A percentile compares a stretch with the other conserved stretches of the same genome.
These are phyloP conservation scores for Ictalurus furcatus DNA, from an alignment of 2,113 vertebrate species.

Conservation along the genomic window DNA sequence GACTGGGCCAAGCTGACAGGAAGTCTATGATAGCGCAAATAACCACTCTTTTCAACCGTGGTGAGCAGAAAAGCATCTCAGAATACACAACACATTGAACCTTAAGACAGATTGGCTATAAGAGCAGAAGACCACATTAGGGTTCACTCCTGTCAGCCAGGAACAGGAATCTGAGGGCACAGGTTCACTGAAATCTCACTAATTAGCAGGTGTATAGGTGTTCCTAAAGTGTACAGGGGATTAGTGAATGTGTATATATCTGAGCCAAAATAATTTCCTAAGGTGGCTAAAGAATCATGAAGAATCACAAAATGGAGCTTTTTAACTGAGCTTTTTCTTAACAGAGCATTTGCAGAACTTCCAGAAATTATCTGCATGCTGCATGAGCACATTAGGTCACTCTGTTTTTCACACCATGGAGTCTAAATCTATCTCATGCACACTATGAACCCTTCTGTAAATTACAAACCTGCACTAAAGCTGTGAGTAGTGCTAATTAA, in stretches of 20 bases:
- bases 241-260: not conserved
- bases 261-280: not conserved
- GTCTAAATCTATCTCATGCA: conserved; percentile 5
- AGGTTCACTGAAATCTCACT: not conserved
- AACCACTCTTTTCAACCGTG: not conserved
- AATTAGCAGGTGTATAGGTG: no score
- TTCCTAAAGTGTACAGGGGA: no score
- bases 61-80: not conserved
- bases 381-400: conserved; percentile 2
- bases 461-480: conserved; percentile 28
- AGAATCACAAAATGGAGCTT: not conserved
- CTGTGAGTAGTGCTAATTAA: conserved; percentile 20
- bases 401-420: conserved; percentile 15
- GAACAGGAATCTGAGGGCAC: not conserved
- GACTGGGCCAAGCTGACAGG: not conserved
- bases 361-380: not conserved
- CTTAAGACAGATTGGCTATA: not conserved
- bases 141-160: not conserved
- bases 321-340: not conserved
- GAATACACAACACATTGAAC: not conserved
- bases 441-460: conserved; percentile 15
- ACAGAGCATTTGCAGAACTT: not conserved
- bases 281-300: not conserved
- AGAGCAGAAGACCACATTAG: not conserved
- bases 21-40: not conserved